These are phyloP conservation scores for Temnothorax rugatulus DNA, from an alignment of 2,888 invertebrate genomes.

Conservation along the genomic window DNA sequence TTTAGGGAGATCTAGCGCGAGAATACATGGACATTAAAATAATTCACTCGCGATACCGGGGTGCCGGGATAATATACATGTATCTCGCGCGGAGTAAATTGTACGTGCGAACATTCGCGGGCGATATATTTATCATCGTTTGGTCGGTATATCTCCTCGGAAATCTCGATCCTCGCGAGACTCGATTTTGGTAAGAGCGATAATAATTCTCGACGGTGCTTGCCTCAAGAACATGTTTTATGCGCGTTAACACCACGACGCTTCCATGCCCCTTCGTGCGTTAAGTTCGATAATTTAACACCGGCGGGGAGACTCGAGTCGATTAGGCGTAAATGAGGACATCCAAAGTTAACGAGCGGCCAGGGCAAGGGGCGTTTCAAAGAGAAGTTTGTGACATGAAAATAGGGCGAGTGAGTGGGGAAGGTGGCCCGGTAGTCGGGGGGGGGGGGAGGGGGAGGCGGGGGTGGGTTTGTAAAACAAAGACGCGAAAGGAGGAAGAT, in stretches of 20 bases:
- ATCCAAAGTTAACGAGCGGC: conserved; percentile 73
- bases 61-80: too few relatives aligned
- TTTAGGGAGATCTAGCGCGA: neutral
- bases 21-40: neutral
- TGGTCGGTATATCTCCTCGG: conserved; percentile 7
- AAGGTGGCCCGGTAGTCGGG: conserved; percentile 10
- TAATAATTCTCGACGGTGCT: conserved; percentile 67
- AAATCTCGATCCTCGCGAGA: conserved; percentile 57
- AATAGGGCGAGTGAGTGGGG: conserved; percentile 34
- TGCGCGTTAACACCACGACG: conserved; percentile 65
- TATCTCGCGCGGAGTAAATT: conserved; percentile 7
- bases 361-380: conserved; percentile 65
- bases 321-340: conserved; percentile 76
- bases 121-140: conserved; percentile 29
- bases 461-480: conserved; percentile 33
- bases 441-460: neutral
- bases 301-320: conserved; percentile 66
- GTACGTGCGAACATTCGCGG: neutral
- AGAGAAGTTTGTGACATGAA: conserved; percentile 65
- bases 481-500: conserved; percentile 41
- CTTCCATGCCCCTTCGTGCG: conserved; percentile 59
- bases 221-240: conserved; percentile 68
- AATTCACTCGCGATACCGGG: conserved; percentile 12
- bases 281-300: conserved; percentile 73
- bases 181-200: conserved; percentile 56